Base-by-base conservation (phyloP, 2,113 vertebrate species). In the Piaya cayana region DNA sequence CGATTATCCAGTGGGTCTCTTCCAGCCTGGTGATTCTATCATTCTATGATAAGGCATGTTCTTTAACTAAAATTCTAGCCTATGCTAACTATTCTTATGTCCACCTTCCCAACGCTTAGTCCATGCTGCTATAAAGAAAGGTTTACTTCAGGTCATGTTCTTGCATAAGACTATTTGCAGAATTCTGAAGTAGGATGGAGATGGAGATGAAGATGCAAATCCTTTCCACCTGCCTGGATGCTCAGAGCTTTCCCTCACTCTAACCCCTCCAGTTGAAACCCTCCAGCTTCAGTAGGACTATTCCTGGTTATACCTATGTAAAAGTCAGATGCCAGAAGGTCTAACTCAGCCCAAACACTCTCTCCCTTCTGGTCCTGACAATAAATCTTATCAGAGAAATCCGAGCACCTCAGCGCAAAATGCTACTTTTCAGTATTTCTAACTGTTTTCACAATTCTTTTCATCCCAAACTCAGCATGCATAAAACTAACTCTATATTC, bases 21-120 rank as follows among this genome's bases (percentile, higher is more conserved):
- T n/a, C n/a, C n/a, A n/a, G n/a, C n/a, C n/a, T n/a, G n/a, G n/a
- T n/a, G n/a, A n/a, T n/a, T n/a, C n/a, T n/a, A n/a, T n/a, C n/a
- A n/a, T n/a, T n/a, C n/a, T n/a, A n/a, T n/a, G n/a, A n/a, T n/a
- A n/a, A n/a, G n/a, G 5, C 32, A 93, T 11, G 34, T 30, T 37
- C 70, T 86, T 76, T 52, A 55, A 55, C 20, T 80, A 37, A 68
- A 72, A 53, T 53, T 43, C 59, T 17, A 76, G 55, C 7, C 71
- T 29, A 30, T 9, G 4, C 7, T 3, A 90, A 58, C 6, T 9
- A 6, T 29, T 19, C 14, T 53, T 5, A 36, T 0, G 1, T 9
- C 21, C 45, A 72, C 55, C 15, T 45, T 63, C 50, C 39, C 39
- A 71, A 74, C 63, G 36, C 23, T 60, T 32, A 81, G 26, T 12